Conservation (phyloP, 2,888 invertebrate genomes). For the Diadromus collaris region DNA sequence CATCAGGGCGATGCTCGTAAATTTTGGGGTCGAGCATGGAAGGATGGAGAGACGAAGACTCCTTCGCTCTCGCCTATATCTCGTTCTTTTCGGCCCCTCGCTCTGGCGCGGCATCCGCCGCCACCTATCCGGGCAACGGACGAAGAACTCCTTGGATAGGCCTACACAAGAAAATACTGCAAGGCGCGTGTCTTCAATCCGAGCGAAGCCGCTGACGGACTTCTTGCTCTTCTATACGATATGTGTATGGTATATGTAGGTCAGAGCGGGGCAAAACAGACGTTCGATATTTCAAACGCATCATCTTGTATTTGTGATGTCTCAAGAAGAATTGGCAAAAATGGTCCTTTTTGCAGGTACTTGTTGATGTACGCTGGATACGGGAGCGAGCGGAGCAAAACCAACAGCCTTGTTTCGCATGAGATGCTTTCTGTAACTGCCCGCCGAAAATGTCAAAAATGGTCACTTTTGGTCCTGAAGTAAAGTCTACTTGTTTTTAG, state of each 20-base stretch:
- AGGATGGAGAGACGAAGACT: conserved; percentile 70
- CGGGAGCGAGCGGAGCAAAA: not conserved
- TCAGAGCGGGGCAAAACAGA: not conserved
- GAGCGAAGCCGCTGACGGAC: conserved; percentile 40
- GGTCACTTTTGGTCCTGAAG: too few relatives aligned
- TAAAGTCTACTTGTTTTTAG: too few relatives aligned
- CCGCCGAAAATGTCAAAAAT: too few relatives aligned
- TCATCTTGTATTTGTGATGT: not conserved
- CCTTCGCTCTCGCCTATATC: conserved; percentile 47
- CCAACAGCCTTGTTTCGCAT: not conserved
- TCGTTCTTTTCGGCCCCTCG: conserved; percentile 15
- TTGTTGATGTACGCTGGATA: not conserved
- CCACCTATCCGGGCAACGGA: conserved; percentile 18
- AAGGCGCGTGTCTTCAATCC: conserved; percentile 72
- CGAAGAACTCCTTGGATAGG: conserved; percentile 57
- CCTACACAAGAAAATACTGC: conserved; percentile 77
- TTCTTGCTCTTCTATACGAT: conserved; percentile 42
- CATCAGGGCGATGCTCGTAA: conserved; percentile 78
- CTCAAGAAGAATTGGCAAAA: not conserved
- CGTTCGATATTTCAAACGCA: not conserved
- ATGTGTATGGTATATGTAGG: not conserved
- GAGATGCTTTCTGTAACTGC: too few relatives aligned
- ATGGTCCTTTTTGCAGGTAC: not conserved
- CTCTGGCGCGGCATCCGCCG: conserved; percentile 48
- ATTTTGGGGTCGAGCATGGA: conserved; percentile 67